Evolutionary conservation across 2,888 invertebrate genomes (phyloP), one percentile per base, ranked within the genome.

Genomic region (Palloptera scutellata): DNA sequence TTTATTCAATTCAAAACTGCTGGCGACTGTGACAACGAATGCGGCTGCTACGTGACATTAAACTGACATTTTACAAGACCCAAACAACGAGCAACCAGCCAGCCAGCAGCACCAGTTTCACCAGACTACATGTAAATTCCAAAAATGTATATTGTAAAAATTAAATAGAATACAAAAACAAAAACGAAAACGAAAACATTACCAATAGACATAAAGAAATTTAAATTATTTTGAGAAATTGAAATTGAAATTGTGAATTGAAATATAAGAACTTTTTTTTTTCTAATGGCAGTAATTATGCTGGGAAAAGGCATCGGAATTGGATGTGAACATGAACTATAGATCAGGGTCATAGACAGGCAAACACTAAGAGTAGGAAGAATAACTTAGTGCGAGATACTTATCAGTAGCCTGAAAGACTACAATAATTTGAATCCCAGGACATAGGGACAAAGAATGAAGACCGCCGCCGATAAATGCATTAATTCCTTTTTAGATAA

Each of bases 1-100:
- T 79, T 79, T 80, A 79, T 79, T 78, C 77, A 77, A 75, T 77
- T 76, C 76, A 70, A 75, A 73, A 72, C 72, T 78, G 77, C 75
- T 75, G 77, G 75, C 73, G 77, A 70, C 72, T 73, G 72, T 70
- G 73, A 74, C 70, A 52, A 61, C 40, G 43, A 51, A 55, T 66
- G 67, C 59, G 68, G 69, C 69, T 67, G 69, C 70, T 68, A 73
- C 74, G 72, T 73, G 75, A 75, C 75, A 72, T 75, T 71, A 74
- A 74, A 72, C 69, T 74, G 73, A 74, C 73, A 75, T 68, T 64
- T 70, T 70, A 74, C 74, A 64, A 30, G 30, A 30, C 30, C 30
- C 30, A 30, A 4, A 30, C 30, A 30, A 30, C 58, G 64, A 51
- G 5, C 48, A 48, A 15, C 48, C 48, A 48, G 10, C 30, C 2